Percentiles rank a stretch among this genome's conserved stretches.
Evolutionary conservation across 1,140 invertebrate species (phyloP).

Genomic region (Pogonomyrmex californicus): DNA sequence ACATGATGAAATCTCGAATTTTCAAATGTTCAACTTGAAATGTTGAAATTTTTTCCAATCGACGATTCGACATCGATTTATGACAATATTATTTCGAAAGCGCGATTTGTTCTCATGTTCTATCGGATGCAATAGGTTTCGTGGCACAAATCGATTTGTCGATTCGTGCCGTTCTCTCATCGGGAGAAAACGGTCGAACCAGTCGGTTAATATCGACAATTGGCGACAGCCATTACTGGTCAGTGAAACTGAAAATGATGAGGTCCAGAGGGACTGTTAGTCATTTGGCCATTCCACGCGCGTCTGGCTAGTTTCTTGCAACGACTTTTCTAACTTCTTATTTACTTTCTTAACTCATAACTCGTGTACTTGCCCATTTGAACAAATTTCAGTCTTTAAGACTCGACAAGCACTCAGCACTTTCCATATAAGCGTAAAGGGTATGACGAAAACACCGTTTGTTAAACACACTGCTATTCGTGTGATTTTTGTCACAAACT

Average conservation of each 20-base stretch:
- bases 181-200: not conserved
- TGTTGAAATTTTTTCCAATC: not conserved
- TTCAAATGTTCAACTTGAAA: not conserved
- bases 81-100: slow-evolving; percentile 19
- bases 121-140: slow-evolving; percentile 28
- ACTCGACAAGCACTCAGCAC: slow-evolving; percentile 24
- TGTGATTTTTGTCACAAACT: not conserved
- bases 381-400: slow-evolving; percentile 70
- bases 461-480: not conserved
- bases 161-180: not conserved
- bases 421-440: slow-evolving; percentile 41
- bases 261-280: slow-evolving; percentile 42
- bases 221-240: not conserved
- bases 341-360: slow-evolving; percentile 59
- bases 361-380: slow-evolving; percentile 53
- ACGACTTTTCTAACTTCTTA: slow-evolving; percentile 66
- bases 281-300: slow-evolving; percentile 61
- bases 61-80: not conserved
- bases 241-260: slow-evolving; percentile 42
- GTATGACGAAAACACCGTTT: not conserved
- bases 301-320: slow-evolving; percentile 69
- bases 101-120: not conserved
- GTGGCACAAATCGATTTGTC: slow-evolving; percentile 29
- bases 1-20: not conserved
- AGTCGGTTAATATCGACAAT: slow-evolving; percentile 29